Evolutionary conservation across 2,113 vertebrate genomes (phyloP), one percentile per base, ranked within the genome.

Genomic region (Aptenodytes forsteri): DNA sequence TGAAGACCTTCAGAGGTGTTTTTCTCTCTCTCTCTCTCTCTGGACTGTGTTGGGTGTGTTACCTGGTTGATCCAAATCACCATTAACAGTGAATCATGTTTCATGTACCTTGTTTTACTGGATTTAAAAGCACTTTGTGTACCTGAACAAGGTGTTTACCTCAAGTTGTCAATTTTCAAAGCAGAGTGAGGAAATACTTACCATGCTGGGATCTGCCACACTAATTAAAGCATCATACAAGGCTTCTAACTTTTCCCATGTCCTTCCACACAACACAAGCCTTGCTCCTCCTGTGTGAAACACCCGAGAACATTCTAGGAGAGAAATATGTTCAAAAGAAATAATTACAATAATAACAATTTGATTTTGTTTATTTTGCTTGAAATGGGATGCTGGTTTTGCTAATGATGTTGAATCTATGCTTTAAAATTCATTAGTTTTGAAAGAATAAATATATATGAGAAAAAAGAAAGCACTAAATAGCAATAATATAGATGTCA

Each of bases 261-360:
- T 98, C 27, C 98, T 99, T 15, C 99, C 99, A 89, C 99, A 99
- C 40, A 99, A 95, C 90, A 99, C 98, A 78, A 99, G 98, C 69
- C 99, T 99, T 25, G 99, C 99, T 34, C 99, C 99, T 18, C 98
- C 99, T 26, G 97, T 78, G 15, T 99, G 99, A 96, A 99, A 99
- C 72, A 99, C 98, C 22, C 97, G 98, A 73, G 99, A 98, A 78
- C 99, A 99, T 90, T 99, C 99, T 99, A 97, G 79, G 52, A 87
- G 54, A 88, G 46, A 97, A 70, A 76, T 9, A 55, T 0, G 19
- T 26, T 16, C 4, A 44, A 59, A 56, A 85, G 23, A 56, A 56
- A 61, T 7, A 71, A n/a, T 78, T 59, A 70, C 9, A 88, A 52
- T 8, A 42, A 46, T 11, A 80, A 21, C 2, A 62, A 79, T 30